These are phyloP conservation scores for Agriopis aurantiaria DNA, from an alignment of 2,888 invertebrate genomes.

Conservation along the genomic window DNA sequence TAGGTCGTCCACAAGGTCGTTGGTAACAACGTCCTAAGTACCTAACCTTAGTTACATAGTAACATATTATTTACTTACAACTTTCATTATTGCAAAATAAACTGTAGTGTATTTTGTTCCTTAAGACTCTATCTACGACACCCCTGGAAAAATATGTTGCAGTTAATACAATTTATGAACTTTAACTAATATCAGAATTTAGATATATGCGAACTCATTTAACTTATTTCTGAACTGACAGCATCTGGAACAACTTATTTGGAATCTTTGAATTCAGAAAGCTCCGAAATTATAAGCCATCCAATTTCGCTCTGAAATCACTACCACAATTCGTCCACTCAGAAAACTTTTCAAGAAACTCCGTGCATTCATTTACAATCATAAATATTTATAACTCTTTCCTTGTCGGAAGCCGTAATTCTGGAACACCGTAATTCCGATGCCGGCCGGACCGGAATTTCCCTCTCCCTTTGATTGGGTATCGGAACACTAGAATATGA, in stretches of 20 bases:
- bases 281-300: constrained; percentile 12
- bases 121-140: too few relatives aligned
- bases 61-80: too few relatives aligned
- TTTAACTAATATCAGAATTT: neutral
- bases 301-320: constrained; percentile 10
- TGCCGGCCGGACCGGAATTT: constrained; percentile 22
- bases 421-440: constrained; percentile 22
- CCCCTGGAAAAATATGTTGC: too few relatives aligned
- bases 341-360: constrained; percentile 27
- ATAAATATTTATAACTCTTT: constrained; percentile 35
- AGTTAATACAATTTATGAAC: too few relatives aligned
- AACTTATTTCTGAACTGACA: constrained; percentile 1
- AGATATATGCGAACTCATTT: neutral
- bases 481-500: constrained; percentile 50
- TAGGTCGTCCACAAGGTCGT: too few relatives aligned
- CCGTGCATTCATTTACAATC: constrained; percentile 29
- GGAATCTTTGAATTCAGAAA: neutral
- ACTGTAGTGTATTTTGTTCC: too few relatives aligned
- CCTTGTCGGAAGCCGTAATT: constrained; percentile 23
- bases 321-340: constrained; percentile 18
- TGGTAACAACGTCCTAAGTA: too few relatives aligned
- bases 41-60: too few relatives aligned
- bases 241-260: constrained; percentile 2
- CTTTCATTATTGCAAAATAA: too few relatives aligned
- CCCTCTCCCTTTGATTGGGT: constrained; percentile 48